Base-by-base conservation (phyloP, 2,888 invertebrate species). In the Eristalinus sepulchralis region DNA sequence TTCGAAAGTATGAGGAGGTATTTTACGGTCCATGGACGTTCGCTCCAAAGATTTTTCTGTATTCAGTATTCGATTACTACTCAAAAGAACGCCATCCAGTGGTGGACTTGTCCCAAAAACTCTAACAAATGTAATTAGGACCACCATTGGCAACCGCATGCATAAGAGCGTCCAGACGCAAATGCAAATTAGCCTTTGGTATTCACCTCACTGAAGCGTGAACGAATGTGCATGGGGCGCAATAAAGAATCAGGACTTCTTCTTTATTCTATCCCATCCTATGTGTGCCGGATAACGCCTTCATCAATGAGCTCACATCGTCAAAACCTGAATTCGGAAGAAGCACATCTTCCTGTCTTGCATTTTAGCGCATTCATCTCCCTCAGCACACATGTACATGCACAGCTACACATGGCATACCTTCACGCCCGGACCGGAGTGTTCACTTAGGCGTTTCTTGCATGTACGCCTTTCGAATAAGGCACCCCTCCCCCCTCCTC, bases 101-200 rank as follows among this genome's bases (percentile, higher is more conserved):
- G 81, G 84, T 72, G 68, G 77, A 68, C 72, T 63, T 76, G 76
- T 63, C 81, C 81, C 62, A 85, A 81, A n/a, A 85, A 77, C 85
- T 81, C 85, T 72, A 73, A 85, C 81, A 81, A 85, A 85, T 85
- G 81, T 85, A 81, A 85, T 85, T 85, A 85, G 81, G 72, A 81
- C 81, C 85, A 72, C 81, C 80, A 62, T 67, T 67, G 85, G 85
- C 67, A 72, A 82, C 81, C 81, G 64, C 85, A 85, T 76, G 77
- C 76, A 85, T 77, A 81, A 77, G 67, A 63, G 53, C 55, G 60
- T 27, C 13, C 60, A 39, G 83, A 70, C 75, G 79, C 70, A 57
- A 76, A 80, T 80, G 71, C 60, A 73, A 83, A 80, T 80, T 83
- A 75, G 83, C 83, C 75, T 80, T 83, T 75, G 75, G 75, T 60